Evolutionary conservation across 2,113 vertebrate species (phyloP), one percentile per base, ranked within the genome.

Genomic region (Orycteropus afer): DNA sequence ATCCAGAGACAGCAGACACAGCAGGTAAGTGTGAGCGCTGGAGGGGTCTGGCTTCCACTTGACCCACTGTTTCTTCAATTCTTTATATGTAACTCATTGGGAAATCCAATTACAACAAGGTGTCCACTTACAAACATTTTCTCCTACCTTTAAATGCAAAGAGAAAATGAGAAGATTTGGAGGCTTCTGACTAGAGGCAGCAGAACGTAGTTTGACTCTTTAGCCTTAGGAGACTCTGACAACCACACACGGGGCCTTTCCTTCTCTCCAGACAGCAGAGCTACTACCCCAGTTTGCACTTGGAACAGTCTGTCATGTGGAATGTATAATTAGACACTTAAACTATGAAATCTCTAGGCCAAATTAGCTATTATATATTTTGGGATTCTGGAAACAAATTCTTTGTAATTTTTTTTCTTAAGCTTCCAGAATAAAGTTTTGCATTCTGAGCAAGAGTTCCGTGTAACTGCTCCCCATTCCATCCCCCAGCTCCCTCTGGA

Each of bases 1-100:
- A 96, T 98, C 79, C 94, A 98, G 96, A 98, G 99, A 88, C 98
- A 98, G 27, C 99, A 98, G 25, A 97, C 98, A 0, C 99, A 99
- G 98, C 98, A 98, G 98, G 98, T 99, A 95, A 94, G 98, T 29
- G 27, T 1, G 15, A 27, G 49, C 15, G 8, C 18, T 6, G 6
- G 10, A 20, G 34, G 9, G 42, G 18, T 14, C 34, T 67, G n/a
- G 37, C 71, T 29, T 32, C 81, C 61, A 5, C 53, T 65, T 57
- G 40, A n/a, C 13, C 55, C 27, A 0, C 34, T 0, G 0, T 59
- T 71, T n/a, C 12, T 3, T n/a, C 32, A 20, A 18, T 81, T 47
- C 69, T 77, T 59, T 89, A 42, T 47, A 25, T 67, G 0, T 37
- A 17, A 27, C 29, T 76, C 59, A 14, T 20, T 59, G 37, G 49